phyloP scores from a whole-genome alignment of 2,888 invertebrate genomes.

The Amiota communis region DNA sequence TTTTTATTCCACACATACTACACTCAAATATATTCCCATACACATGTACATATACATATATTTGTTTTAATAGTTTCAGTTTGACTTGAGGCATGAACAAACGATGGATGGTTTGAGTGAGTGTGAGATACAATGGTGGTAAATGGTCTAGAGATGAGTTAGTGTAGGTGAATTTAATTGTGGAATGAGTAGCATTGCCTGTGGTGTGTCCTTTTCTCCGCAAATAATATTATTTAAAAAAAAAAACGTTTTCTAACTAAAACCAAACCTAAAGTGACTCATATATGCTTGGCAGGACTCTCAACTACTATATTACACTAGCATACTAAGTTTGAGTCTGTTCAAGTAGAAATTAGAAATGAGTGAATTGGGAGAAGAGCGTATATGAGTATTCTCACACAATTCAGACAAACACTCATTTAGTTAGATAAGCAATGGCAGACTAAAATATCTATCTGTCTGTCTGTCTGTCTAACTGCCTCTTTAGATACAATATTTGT shows the following conservation, averaged over 20 bases:
- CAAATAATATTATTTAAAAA: conserved; percentile 17
- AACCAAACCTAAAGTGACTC: conserved; percentile 4
- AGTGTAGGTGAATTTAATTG: not conserved
- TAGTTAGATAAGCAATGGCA: not conserved
- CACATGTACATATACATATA: not conserved
- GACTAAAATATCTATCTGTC: conserved; percentile 3
- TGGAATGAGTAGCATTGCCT: not conserved
- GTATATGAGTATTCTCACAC: not conserved
- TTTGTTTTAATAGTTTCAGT: conserved; percentile 9
- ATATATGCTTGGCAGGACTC: not conserved
- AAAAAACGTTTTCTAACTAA: conserved; percentile 8
- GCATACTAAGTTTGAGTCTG: not conserved
- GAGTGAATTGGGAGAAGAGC: not conserved
- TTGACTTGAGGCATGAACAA: too few species aligned
- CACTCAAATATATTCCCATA: too few species aligned
- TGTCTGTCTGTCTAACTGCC: not conserved
- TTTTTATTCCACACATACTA: too few species aligned
- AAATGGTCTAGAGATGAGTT: not conserved
- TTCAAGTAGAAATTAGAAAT: not conserved
- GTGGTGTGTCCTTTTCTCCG: not conserved
- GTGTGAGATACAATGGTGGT: not conserved
- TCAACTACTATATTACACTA: not conserved
- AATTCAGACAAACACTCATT: not conserved
- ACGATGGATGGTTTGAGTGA: not conserved
- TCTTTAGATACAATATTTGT: not conserved